These are phyloP conservation scores for Arrhamphus sclerolepis DNA, from an alignment of 2,797 vertebrate species.

Conservation along the genomic window DNA sequence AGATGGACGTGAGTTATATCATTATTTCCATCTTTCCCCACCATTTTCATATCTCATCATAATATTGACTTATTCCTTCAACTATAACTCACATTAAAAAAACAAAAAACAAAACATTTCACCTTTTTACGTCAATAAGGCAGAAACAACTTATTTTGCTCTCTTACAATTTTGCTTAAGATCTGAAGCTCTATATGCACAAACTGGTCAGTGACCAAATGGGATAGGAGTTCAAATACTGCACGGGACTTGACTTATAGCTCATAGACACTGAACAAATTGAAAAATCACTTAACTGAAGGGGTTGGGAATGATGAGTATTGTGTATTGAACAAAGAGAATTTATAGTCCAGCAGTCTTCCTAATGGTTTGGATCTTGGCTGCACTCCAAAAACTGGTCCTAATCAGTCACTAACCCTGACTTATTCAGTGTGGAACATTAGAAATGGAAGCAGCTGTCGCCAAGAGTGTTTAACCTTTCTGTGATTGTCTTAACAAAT, in stretches of 20 bases:
- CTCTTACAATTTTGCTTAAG: neutral
- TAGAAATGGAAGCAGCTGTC: slow-evolving; percentile 38
- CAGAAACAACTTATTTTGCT: neutral
- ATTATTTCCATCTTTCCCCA: too few relatives aligned
- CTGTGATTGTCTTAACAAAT: slow-evolving; percentile 32
- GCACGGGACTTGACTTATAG: slow-evolving; percentile 46
- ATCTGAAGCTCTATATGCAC: neutral
- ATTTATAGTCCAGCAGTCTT: slow-evolving; percentile 44
- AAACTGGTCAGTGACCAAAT: too few relatives aligned
- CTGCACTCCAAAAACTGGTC: slow-evolving; percentile 40
- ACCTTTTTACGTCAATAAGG: neutral
- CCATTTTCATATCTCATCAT: too few relatives aligned
- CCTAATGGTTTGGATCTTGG: slow-evolving; percentile 32
- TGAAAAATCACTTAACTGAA: slow-evolving; percentile 45
- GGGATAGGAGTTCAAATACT: slow-evolving; percentile 21
- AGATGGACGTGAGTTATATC: too few relatives aligned
- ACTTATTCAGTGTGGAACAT: slow-evolving; percentile 12
- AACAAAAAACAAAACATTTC: neutral
- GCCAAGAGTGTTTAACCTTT: slow-evolving; percentile 22
- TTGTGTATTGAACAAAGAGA: slow-evolving; percentile 42
- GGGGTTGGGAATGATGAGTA: slow-evolving; percentile 33
- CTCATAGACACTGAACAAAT: slow-evolving; percentile 28
- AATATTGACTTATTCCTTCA: neutral
- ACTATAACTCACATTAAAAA: neutral
- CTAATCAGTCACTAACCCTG: slow-evolving; percentile 44